phyloP scores from a whole-genome alignment of 2,888 invertebrate genomes.

The Stenodera caucasica region DNA sequence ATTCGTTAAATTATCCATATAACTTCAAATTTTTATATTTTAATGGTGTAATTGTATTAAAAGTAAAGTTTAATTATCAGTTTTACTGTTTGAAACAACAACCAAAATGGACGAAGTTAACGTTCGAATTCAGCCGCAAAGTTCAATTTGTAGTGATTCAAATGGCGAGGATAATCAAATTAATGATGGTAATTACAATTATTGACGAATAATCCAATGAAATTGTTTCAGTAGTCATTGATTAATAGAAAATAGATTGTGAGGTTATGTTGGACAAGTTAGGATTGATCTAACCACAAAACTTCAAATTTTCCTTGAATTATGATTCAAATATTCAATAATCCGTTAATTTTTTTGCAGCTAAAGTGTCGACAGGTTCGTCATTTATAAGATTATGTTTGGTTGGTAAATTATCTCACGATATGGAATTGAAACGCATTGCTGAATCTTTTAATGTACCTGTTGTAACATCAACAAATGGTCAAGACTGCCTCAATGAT shows the following conservation, averaged over 20 bases:
- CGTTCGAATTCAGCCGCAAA: slow-evolving; percentile 52
- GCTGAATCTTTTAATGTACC: slow-evolving; percentile 67
- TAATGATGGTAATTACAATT: slow-evolving; percentile 46
- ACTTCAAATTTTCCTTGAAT: slow-evolving; percentile 10
- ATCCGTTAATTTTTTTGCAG: slow-evolving; percentile 3
- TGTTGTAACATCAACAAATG: slow-evolving; percentile 65
- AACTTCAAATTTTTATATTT: neutral
- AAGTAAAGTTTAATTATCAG: slow-evolving; percentile 5
- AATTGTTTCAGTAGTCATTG: no score
- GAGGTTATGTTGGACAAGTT: slow-evolving; percentile 45
- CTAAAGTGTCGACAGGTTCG: slow-evolving; percentile 7
- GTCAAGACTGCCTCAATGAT: slow-evolving; percentile 63
- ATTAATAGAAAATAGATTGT: slow-evolving; percentile 14
- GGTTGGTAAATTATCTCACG: slow-evolving; percentile 61
- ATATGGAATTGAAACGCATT: slow-evolving; percentile 60
- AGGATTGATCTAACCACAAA: slow-evolving; percentile 37
- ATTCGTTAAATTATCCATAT: neutral
- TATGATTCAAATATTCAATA: slow-evolving; percentile 7
- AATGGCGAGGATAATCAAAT: slow-evolving; percentile 49
- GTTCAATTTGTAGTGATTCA: slow-evolving; percentile 54
- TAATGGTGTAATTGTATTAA: neutral
- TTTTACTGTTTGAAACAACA: slow-evolving; percentile 36
- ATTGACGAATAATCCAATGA: neutral
- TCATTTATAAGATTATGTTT: slow-evolving; percentile 58
- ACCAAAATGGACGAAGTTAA: slow-evolving; percentile 57